These are phyloP conservation scores for Leptinotarsa lineolata DNA, from an alignment of 1,140 invertebrate genomes.

Conservation along the genomic window DNA sequence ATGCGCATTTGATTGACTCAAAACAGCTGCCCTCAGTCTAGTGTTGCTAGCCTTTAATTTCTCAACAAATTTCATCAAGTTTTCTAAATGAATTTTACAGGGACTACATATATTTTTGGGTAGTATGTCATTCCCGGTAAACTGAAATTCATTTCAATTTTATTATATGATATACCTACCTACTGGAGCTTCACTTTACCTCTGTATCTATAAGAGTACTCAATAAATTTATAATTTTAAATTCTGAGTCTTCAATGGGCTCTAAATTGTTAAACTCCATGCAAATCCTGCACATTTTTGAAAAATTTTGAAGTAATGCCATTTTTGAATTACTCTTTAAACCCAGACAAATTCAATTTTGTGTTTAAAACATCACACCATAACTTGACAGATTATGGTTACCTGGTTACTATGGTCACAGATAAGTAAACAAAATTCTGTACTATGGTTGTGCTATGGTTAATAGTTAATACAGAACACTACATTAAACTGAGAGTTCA, in stretches of 20 bases:
- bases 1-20: not conserved
- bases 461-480: too few species aligned
- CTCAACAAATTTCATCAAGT: slow-evolving; percentile 1
- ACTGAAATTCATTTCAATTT: not conserved
- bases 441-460: too few species aligned
- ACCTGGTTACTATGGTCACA: too few species aligned
- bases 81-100: not conserved
- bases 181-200: not conserved
- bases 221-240: slow-evolving; percentile 2
- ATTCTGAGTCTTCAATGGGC: not conserved
- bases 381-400: too few species aligned
- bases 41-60: not conserved
- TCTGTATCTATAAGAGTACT: not conserved
- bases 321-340: not conserved
- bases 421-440: too few species aligned
- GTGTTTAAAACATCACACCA: too few species aligned
- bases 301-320: not conserved
- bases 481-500: too few species aligned
- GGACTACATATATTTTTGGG: slow-evolving; percentile 10
- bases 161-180: not conserved
- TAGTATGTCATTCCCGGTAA: not conserved
- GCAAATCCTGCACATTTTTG: slow-evolving; percentile 11
- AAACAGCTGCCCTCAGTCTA: not conserved
- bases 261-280: not conserved
- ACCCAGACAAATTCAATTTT: too few species aligned